Evolutionary conservation across 2,797 vertebrate genomes (phyloP).

Genomic region (Mus spretus): DNA sequence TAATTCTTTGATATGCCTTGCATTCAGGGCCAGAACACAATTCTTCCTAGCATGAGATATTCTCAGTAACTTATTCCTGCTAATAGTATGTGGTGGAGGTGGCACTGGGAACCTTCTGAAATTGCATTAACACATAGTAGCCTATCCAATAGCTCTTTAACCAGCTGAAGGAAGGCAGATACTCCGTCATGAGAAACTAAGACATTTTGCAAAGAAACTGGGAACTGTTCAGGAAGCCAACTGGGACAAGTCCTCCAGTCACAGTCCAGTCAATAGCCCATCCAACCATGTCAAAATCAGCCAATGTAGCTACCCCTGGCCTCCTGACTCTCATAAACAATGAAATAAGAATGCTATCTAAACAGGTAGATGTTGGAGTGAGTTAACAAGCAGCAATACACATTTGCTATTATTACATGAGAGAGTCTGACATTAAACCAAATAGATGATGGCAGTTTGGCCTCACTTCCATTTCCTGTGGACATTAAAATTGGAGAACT

Average conservation of each 20-base stretch:
- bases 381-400: neutral
- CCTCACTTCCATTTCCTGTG: neutral
- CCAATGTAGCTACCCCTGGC: neutral
- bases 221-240: neutral
- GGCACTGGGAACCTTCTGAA: neutral
- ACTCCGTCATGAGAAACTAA: neutral
- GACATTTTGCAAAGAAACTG: constrained; percentile 2
- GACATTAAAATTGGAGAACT: neutral
- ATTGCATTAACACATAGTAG: neutral
- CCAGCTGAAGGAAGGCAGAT: neutral
- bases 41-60: neutral
- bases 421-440: neutral
- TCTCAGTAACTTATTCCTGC: neutral
- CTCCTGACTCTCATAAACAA: neutral
- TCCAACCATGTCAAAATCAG: neutral
- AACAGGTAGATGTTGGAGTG: neutral
- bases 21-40: neutral
- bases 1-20: neutral
- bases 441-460: neutral
- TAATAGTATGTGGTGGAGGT: neutral
- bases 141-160: neutral
- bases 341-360: neutral
- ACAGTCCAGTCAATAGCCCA: no score
- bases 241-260: neutral
- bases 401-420: neutral